Base-by-base conservation (phyloP, 2,888 invertebrate genomes). In the Drosophila nr. perissopoda region DNA sequence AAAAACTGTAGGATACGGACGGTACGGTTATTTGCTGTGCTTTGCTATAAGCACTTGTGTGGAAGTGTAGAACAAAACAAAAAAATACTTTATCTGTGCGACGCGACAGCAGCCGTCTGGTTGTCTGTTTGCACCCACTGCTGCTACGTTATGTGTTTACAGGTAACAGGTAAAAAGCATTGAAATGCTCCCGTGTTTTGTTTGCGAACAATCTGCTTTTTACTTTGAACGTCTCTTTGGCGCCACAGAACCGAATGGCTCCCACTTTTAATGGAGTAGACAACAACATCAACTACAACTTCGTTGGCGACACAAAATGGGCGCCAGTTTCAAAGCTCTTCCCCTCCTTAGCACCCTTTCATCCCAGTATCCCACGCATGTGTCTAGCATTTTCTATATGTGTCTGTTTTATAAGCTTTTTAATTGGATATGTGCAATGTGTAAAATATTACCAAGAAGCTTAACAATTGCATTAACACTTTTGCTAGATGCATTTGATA, bases 141-240 rank as follows among this genome's bases (percentile, higher is more conserved):
- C 64, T 59, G 51, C 52, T 58, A 53, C 42, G 18, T 61, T 66
- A 45, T 65, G 77, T 87, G 75, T 84, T 87, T 82, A 84, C 85
- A 87, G 89, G 63, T 81, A 82, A 73, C 77, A 80, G 77, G 78
- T 81, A 69, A 89, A 87, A 84, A 77, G 74, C 88, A 87, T 87
- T 89, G 88, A 89, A 89, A 89, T 85, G 77, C 59, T 88, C 71
- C 67, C 73, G 76, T 87, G 84, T 87, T 87, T 87, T 89, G 90
- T 85, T 82, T 85, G 90, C 62, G 68, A 82, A 83, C 85, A 85
- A 90, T 88, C 90, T 85, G 90, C 86, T 85, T 88, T 89, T 85
- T 85, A 90, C 90, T 90, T 90, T 85, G 80, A 73, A 53, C 78
- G 86, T 74, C 89, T 78, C 83, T 70, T 71, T 85, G 85, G 85